phyloP scores from a whole-genome alignment of 2,888 invertebrate genomes.

The Epirrhoe alternata region DNA sequence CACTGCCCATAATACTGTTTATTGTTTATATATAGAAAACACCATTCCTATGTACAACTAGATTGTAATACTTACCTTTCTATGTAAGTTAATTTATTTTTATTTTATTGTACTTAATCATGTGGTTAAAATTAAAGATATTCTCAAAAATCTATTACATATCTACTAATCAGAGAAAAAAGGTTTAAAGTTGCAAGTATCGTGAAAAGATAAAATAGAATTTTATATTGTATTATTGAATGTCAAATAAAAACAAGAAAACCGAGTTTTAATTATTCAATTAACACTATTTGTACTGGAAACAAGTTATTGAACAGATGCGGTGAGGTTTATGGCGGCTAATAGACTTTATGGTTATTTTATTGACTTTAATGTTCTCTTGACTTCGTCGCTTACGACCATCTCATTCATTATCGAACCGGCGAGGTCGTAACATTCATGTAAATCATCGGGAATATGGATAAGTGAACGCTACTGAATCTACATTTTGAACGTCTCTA shows the following conservation, averaged over 20 bases:
- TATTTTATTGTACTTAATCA: no score
- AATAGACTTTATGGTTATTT: conserved; percentile 84
- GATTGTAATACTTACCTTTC: no score
- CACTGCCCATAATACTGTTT: no score
- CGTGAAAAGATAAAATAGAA: background rate
- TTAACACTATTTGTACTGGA: conserved; percentile 74
- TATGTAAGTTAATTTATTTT: no score
- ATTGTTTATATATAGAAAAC: no score
- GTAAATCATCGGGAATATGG: conserved; percentile 78
- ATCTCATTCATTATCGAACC: conserved; percentile 83
- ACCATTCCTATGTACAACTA: no score
- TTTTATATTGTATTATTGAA: conserved; percentile 14
- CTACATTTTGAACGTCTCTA: conserved; percentile 48
- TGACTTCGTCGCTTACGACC: conserved; percentile 80
- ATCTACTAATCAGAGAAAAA: background rate
- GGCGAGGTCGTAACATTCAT: conserved; percentile 77
- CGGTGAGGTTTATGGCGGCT: conserved; percentile 81
- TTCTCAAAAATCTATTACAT: background rate
- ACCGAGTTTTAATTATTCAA: conserved; percentile 67
- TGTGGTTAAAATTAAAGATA: no score
- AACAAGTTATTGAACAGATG: conserved; percentile 81
- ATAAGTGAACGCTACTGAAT: conserved; percentile 58
- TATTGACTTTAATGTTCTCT: conserved; percentile 84
- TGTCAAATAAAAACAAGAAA: conserved; percentile 39
- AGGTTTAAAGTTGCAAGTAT: background rate